These are phyloP conservation scores for Eurypyga helias DNA, from an alignment of 2,113 vertebrate species.

Conservation along the genomic window DNA sequence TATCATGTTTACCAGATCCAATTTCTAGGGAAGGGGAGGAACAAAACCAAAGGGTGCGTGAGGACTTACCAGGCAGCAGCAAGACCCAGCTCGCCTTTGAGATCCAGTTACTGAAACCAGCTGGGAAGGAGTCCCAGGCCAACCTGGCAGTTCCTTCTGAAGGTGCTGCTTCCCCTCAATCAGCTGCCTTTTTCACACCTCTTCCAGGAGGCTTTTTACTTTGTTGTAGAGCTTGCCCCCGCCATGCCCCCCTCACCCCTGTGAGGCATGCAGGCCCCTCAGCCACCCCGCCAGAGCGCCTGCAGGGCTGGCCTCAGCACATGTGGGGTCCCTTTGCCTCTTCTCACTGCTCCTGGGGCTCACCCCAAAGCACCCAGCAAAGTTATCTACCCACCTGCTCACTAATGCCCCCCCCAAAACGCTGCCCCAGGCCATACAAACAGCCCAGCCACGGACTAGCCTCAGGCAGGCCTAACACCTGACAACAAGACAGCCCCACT, in stretches of 20 bases:
- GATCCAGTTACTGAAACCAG: neutral
- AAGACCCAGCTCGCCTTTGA: neutral
- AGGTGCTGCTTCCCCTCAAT: fast-evolving
- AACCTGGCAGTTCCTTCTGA: neutral
- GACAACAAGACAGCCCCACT: fast-evolving
- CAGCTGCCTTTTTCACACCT: fast-evolving
- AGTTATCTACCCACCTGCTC: fast-evolving
- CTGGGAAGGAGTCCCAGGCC: no score
- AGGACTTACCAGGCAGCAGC: neutral
- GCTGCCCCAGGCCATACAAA: fast-evolving
- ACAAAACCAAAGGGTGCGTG: fast-evolving
- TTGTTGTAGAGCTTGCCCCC: no score
- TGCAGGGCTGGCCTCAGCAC: fast-evolving
- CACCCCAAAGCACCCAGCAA: neutral
- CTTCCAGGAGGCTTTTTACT: fast-evolving
- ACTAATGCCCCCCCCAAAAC: fast-evolving
- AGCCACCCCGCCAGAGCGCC: fast-evolving
- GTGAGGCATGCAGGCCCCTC: fast-evolving
- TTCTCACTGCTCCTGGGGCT: no score
- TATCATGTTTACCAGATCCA: fast-evolving
- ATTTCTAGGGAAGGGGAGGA: neutral
- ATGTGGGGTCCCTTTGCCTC: fast-evolving
- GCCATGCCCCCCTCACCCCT: no score
- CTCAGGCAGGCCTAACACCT: no score
- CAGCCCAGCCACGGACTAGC: fast-evolving